These are phyloP conservation scores for Acronicta leporina DNA, from an alignment of 2,888 invertebrate genomes.

Conservation along the genomic window DNA sequence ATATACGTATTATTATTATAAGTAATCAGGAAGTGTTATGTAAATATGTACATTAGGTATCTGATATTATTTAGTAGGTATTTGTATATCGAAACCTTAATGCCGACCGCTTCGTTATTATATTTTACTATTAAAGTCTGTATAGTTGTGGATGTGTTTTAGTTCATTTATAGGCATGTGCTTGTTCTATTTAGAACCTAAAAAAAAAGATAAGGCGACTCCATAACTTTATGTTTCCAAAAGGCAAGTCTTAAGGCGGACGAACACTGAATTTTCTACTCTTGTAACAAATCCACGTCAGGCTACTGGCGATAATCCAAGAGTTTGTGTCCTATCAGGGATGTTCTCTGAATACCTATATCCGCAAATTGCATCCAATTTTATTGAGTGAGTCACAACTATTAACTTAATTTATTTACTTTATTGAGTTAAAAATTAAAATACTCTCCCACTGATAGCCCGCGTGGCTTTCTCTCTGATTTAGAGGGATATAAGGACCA, in stretches of 20 bases:
- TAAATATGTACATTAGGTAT: slow-evolving; percentile 1
- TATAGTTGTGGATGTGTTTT: too few relatives aligned
- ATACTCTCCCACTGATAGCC: too few relatives aligned
- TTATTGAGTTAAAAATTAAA: not conserved
- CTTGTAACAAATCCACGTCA: slow-evolving; percentile 78
- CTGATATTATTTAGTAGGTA: slow-evolving; percentile 2
- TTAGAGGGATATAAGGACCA: too few relatives aligned
- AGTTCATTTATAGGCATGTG: slow-evolving; percentile 4
- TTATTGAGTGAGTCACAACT: slow-evolving; percentile 43
- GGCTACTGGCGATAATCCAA: slow-evolving; percentile 79
- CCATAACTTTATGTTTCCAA: slow-evolving; percentile 38
- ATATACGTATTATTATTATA: not conserved
- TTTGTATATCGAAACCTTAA: too few relatives aligned
- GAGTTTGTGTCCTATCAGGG: slow-evolving; percentile 71
- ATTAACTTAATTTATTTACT: slow-evolving; percentile 4
- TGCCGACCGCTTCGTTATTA: too few relatives aligned
- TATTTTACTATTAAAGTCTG: too few relatives aligned
- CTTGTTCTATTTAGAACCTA: slow-evolving; percentile 12
- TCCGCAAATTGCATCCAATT: slow-evolving; percentile 50
- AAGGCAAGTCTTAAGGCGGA: slow-evolving; percentile 61
- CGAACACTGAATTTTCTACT: slow-evolving; percentile 77
- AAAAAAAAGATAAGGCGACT: slow-evolving; percentile 43
- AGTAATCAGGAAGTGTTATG: slow-evolving; percentile 17
- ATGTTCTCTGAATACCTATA: slow-evolving; percentile 65
- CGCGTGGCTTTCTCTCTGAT: too few relatives aligned